Percentiles rank a stretch among this genome's conserved stretches.
phyloP scores from a whole-genome alignment of 2,113 vertebrate genomes.

The Campylomormyrus numenius region DNA sequence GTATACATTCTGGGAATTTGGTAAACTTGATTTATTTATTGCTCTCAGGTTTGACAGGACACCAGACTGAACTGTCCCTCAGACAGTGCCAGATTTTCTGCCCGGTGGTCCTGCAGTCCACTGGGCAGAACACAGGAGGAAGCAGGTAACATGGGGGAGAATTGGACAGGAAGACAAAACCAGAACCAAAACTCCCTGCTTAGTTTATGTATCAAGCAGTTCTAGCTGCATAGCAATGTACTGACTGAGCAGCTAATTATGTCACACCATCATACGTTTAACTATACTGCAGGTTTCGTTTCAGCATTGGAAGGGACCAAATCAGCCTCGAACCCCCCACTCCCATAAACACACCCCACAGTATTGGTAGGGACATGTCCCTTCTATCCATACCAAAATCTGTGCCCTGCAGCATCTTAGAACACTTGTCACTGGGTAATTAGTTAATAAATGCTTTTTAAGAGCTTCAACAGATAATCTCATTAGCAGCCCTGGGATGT shows the following conservation, averaged over 20 bases:
- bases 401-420: background rate
- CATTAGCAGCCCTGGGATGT: background rate
- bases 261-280: background rate
- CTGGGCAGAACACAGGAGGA: background rate
- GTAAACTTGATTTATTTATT: background rate
- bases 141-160: background rate
- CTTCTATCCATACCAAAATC: background rate
- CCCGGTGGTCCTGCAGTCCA: background rate
- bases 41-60: background rate
- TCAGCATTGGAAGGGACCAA: background rate
- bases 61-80: background rate
- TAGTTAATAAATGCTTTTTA: background rate
- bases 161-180: background rate
- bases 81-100: background rate
- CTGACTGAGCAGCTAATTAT: background rate
- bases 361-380: background rate
- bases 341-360: background rate
- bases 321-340: background rate
- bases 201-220: background rate
- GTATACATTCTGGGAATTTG: background rate
- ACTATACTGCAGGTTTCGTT: background rate
- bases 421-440: background rate
- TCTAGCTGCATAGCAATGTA: background rate
- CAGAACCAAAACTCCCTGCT: background rate
- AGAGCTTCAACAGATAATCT: background rate